These are phyloP conservation scores for Terebella lapidaria DNA, from an alignment of 2,888 invertebrate genomes.

Conservation along the genomic window DNA sequence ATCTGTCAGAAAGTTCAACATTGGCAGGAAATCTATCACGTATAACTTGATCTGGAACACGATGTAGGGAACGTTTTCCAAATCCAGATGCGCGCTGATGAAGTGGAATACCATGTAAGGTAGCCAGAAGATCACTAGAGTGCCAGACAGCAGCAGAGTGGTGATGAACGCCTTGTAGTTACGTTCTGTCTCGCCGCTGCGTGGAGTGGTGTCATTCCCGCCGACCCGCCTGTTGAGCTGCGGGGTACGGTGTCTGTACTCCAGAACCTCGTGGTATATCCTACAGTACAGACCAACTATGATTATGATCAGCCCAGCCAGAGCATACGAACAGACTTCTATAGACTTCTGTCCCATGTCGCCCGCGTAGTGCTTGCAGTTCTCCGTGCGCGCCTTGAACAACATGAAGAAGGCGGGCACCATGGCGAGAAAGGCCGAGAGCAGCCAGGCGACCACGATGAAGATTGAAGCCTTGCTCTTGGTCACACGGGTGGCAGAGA, in stretches of 20 bases:
- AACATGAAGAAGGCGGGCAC: conserved; percentile 23
- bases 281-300: conserved; percentile 27
- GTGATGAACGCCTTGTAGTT: conserved; percentile 32
- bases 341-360: conserved; percentile 18
- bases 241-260: conserved; percentile 20
- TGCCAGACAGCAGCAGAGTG: conserved; percentile 26
- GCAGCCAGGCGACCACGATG: conserved; percentile 20
- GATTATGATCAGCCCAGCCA: conserved; percentile 25
- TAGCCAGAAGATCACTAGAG: conserved; percentile 29
- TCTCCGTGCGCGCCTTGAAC: conserved; percentile 10
- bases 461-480: conserved; percentile 14
- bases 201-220: neutral
- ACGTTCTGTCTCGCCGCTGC: conserved; percentile 18
- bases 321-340: conserved; percentile 26
- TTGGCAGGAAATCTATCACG: conserved; percentile 28
- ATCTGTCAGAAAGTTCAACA: conserved; percentile 27
- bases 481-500: conserved; percentile 24
- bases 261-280: conserved; percentile 25
- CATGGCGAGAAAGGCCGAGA: conserved; percentile 17
- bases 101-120: conserved; percentile 28
- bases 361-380: conserved; percentile 16
- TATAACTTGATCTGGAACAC: conserved; percentile 27
- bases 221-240: conserved; percentile 5
- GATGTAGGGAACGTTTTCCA: conserved; percentile 15
- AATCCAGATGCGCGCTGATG: conserved; percentile 22